Conservation (phyloP, 2,797 vertebrate genomes). For the Synanceia verrucosa region DNA sequence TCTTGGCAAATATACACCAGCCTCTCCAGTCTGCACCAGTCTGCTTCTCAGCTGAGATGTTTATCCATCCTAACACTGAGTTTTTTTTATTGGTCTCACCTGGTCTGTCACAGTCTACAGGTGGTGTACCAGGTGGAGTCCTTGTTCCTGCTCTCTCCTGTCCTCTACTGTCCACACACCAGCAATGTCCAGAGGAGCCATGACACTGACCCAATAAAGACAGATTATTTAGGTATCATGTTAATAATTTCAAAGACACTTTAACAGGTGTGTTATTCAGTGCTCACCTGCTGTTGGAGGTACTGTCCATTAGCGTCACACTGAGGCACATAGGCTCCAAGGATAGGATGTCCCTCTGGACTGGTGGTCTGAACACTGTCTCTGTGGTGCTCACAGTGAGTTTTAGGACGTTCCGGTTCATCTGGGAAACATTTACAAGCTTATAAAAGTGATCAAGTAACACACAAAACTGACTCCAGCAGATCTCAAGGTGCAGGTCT, state of each 20-base stretch:
- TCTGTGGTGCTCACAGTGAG: conserved; percentile 76
- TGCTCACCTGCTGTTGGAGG: conserved; percentile 8
- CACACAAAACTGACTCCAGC: not conserved
- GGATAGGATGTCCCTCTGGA: conserved; percentile 22
- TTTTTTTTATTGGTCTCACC: conserved; percentile 67
- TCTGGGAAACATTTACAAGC: conserved; percentile 16
- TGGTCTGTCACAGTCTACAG: conserved; percentile 73
- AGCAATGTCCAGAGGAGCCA: conserved; percentile 85
- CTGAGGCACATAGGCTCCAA: conserved; percentile 66
- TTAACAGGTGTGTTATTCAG: conserved; percentile 1
- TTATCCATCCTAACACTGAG: not conserved
- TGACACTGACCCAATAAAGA: conserved; percentile 82
- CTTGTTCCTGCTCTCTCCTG: conserved; percentile 84
- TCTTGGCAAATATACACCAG: too few relatives aligned
- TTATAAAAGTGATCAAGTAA: not conserved
- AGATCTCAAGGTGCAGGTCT: not conserved
- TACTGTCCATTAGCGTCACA: conserved; percentile 82
- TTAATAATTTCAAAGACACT: not conserved
- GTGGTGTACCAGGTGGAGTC: conserved; percentile 70
- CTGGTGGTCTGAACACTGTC: conserved; percentile 48
- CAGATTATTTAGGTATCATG: not conserved
- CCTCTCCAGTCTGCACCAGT: too few relatives aligned
- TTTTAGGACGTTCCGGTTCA: conserved; percentile 54
- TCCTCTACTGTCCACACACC: conserved; percentile 87
- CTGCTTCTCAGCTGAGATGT: not conserved